phyloP scores from a whole-genome alignment of 1,140 invertebrate species.

The Neodiprion fabricii region DNA sequence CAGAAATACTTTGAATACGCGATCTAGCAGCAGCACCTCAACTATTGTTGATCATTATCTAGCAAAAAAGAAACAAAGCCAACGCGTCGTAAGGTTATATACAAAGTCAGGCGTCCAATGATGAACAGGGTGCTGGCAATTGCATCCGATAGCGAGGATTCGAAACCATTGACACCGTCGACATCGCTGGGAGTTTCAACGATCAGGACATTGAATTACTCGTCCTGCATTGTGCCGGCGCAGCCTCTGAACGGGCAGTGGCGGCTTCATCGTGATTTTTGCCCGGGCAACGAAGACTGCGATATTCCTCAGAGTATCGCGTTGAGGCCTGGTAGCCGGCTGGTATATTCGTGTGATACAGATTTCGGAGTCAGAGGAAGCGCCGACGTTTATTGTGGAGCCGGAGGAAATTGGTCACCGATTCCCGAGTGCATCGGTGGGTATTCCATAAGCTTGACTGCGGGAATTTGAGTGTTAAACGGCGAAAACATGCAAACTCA shows the following conservation, averaged over 20 bases:
- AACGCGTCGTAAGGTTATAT: too few species aligned
- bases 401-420: conserved; percentile 43
- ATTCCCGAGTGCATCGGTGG: conserved; percentile 48
- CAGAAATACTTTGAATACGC: too few species aligned
- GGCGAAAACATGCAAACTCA: too few species aligned
- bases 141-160: neutral
- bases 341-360: conserved; percentile 47
- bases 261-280: conserved; percentile 44
- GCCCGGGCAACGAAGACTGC: conserved; percentile 34
- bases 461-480: too few species aligned
- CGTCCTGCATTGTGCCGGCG: conserved; percentile 38
- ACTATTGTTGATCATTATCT: too few species aligned
- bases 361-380: conserved; percentile 41
- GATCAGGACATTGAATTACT: too few species aligned
- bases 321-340: conserved; percentile 40
- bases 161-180: neutral
- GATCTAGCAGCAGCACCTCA: too few species aligned
- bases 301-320: conserved; percentile 16
- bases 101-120: too few species aligned
- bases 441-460: neutral
- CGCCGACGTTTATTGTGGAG: conserved; percentile 40
- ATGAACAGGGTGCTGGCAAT: neutral
- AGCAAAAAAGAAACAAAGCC: too few species aligned
- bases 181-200: neutral
- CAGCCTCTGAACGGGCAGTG: conserved; percentile 48